A percentile compares a stretch with the other conserved stretches of the same genome.
Evolutionary conservation across 2,797 vertebrate genomes (phyloP).

Genomic region (Neopelma chrysocephalum): DNA sequence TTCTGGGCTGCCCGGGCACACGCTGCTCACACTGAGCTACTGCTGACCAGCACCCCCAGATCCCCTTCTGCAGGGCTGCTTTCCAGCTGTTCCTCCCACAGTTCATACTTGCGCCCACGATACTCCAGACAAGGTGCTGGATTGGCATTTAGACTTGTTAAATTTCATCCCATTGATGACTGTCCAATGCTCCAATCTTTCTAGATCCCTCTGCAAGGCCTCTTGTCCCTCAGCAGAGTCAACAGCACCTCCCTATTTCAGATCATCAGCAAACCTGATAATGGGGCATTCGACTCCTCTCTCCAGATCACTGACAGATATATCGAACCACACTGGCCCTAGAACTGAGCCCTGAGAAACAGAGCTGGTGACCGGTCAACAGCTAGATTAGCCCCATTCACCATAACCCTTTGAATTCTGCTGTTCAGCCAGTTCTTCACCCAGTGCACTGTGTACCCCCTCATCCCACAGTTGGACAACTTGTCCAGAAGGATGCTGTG

Average conservation of each 20-base stretch:
- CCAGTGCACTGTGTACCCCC: not conserved
- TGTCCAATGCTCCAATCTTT: not conserved
- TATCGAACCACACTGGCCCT: too few species aligned
- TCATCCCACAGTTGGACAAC: not conserved
- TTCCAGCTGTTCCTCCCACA: not conserved
- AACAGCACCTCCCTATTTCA: not conserved
- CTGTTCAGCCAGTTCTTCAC: not conserved
- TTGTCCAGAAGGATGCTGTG: not conserved
- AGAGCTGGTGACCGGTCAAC: fast-evolving
- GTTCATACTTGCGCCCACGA: not conserved
- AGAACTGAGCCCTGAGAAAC: not conserved
- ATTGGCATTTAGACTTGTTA: not conserved
- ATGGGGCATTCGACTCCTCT: not conserved
- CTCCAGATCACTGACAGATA: not conserved
- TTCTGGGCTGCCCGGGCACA: not conserved
- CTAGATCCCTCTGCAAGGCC: not conserved
- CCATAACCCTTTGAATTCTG: not conserved
- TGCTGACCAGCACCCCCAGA: not conserved
- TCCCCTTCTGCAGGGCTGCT: not conserved
- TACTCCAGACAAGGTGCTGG: not conserved
- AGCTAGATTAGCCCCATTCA: not conserved
- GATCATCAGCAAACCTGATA: not conserved
- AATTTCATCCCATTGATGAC: not conserved
- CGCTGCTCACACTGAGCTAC: not conserved
- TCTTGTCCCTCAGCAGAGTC: not conserved